Percentiles rank a stretch among this genome's conserved stretches.
phyloP scores from a whole-genome alignment of 2,797 vertebrate species.

The Nyctalus aviator region DNA sequence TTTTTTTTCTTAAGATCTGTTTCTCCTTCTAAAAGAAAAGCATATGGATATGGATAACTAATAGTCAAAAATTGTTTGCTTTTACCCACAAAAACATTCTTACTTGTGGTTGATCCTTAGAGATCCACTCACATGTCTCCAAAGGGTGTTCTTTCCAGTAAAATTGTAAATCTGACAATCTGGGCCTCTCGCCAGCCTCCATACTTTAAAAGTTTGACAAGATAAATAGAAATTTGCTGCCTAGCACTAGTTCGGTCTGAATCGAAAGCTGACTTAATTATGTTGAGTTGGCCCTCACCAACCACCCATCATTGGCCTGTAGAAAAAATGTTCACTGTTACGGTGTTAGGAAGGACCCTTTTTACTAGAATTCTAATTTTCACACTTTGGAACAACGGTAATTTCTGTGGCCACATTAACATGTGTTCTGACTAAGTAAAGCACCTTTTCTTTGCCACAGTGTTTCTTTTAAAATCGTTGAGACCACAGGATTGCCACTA shows the following conservation, averaged over 20 bases:
- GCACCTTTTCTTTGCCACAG: neutral
- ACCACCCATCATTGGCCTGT: neutral
- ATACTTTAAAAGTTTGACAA: conserved; percentile 63
- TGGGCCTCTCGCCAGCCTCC: conserved; percentile 59
- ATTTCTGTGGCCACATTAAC: conserved; percentile 20
- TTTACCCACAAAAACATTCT: conserved; percentile 50
- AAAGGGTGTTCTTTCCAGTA: conserved; percentile 81
- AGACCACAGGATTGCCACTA: neutral
- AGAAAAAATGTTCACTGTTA: conserved; percentile 35
- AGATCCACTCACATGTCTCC: conserved; percentile 50
- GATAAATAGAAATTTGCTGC: conserved; percentile 57
- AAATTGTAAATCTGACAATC: conserved; percentile 68
- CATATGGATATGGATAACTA: conserved; percentile 6
- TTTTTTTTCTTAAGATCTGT: conserved; percentile 34
- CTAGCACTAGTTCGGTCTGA: conserved; percentile 25
- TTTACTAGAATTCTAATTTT: conserved; percentile 41
- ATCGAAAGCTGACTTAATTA: conserved; percentile 46
- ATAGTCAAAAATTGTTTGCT: conserved; percentile 50
- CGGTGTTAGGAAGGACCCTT: neutral
- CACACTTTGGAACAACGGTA: neutral
- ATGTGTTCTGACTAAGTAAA: neutral
- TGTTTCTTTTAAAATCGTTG: conserved; percentile 47
- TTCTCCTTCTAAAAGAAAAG: conserved; percentile 24
- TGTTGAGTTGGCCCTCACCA: neutral
- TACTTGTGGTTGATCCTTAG: conserved; percentile 38